These are phyloP conservation scores for Rhopalosiphum padi DNA, from an alignment of 1,140 invertebrate species.

Conservation along the genomic window DNA sequence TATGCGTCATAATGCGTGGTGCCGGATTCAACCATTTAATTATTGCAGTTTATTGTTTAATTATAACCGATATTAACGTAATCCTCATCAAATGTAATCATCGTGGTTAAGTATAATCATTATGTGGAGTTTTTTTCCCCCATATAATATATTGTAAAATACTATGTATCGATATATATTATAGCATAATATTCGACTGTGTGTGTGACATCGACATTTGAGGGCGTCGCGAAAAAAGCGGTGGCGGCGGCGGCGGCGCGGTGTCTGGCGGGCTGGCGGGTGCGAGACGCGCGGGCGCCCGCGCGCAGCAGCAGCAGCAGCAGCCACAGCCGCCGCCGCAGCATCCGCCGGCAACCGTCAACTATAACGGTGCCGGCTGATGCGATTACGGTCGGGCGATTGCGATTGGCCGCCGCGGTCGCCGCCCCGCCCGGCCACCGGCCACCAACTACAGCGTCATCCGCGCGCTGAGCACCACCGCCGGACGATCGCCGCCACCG, in stretches of 20 bases:
- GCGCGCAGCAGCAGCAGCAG: neutral
- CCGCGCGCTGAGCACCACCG: constrained; percentile 4
- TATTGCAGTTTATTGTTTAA: no score
- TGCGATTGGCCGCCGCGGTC: constrained; percentile 46
- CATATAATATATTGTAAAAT: no score
- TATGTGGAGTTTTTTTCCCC: no score
- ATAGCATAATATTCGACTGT: neutral
- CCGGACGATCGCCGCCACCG: neutral
- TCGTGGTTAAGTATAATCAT: no score
- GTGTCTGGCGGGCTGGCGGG: neutral
- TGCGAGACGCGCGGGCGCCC: neutral
- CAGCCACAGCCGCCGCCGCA: neutral
- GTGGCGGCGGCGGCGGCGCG: neutral
- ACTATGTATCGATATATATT: neutral
- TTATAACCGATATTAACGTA: no score
- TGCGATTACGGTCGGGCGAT: neutral
- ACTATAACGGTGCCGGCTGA: neutral
- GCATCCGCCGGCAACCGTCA: neutral
- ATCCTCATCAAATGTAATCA: no score
- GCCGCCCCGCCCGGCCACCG: constrained; percentile 41
- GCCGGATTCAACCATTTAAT: no score
- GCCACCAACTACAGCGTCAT: constrained; percentile 52
- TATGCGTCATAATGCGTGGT: no score
- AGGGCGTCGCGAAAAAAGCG: constrained; percentile 3
- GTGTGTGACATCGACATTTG: neutral